A percentile compares a stretch with the other conserved stretches of the same genome.
phyloP scores from a whole-genome alignment of 2,888 invertebrate genomes.

The Drepanosiphum platanoidis region DNA sequence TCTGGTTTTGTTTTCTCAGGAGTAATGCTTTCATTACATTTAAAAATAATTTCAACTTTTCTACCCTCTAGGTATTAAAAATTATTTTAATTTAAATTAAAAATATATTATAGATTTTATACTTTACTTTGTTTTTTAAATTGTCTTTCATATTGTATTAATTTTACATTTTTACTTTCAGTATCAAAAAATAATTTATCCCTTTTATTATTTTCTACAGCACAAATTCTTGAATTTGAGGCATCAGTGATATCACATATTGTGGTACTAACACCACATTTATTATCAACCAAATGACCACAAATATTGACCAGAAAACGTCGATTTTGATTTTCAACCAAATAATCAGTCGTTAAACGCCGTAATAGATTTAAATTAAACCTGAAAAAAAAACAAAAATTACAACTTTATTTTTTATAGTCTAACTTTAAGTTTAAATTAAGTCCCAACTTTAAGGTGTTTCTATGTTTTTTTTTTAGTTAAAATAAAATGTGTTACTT shows the following conservation, averaged over 20 bases:
- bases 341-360: slow-evolving; percentile 16
- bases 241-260: slow-evolving; percentile 51
- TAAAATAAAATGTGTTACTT: slow-evolving; percentile 37
- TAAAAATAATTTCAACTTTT: slow-evolving; percentile 33
- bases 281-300: slow-evolving; percentile 32
- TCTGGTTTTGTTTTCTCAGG: slow-evolving; percentile 25
- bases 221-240: slow-evolving; percentile 22
- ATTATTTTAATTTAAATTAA: not conserved
- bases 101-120: not conserved
- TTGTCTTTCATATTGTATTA: slow-evolving; percentile 25
- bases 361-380: slow-evolving; percentile 38
- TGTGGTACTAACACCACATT: slow-evolving; percentile 48
- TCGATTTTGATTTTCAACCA: slow-evolving; percentile 44
- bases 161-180: slow-evolving; percentile 2
- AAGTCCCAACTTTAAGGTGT: not conserved
- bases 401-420: too few relatives aligned
- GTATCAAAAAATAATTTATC: slow-evolving; percentile 3
- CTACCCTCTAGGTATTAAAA: slow-evolving; percentile 14
- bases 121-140: not conserved
- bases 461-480: not conserved
- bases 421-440: not conserved
- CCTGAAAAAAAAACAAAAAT: slow-evolving; percentile 22
- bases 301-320: slow-evolving; percentile 48
- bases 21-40: slow-evolving; percentile 51
- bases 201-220: slow-evolving; percentile 17